phyloP scores from a whole-genome alignment of 2,888 invertebrate species.

The Drosophila prostipennis region DNA sequence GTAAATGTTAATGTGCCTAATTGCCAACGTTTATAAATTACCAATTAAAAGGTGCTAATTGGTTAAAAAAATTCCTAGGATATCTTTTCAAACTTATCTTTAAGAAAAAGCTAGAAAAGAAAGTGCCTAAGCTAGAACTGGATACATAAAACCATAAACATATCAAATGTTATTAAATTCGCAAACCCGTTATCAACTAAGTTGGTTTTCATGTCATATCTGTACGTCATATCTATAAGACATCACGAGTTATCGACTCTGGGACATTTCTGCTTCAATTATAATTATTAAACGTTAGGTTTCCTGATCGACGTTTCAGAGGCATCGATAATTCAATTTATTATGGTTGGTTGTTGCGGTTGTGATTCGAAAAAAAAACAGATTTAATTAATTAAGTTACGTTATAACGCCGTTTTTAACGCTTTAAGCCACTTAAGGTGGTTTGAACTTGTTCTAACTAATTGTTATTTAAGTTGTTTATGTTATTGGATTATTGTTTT shows the following conservation, averaged over 20 bases:
- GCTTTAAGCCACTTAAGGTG: neutral
- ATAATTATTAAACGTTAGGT: constrained; percentile 1
- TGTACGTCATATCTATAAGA: constrained; percentile 15
- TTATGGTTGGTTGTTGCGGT: neutral
- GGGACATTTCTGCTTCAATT: constrained; percentile 21
- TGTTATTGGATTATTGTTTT: neutral
- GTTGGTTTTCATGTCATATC: constrained; percentile 3
- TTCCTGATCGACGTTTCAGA: constrained; percentile 10
- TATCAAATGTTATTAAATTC: neutral
- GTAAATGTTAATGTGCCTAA: constrained; percentile 13
- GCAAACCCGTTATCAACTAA: constrained; percentile 19
- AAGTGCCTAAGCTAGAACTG: constrained; percentile 3
- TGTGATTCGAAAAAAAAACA: neutral
- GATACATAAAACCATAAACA: constrained; percentile 1
- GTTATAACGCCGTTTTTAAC: neutral
- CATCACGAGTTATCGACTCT: constrained; percentile 15
- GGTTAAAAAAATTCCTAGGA: neutral
- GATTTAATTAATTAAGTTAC: neutral
- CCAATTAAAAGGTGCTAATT: neutral
- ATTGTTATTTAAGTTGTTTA: neutral
- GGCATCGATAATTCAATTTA: neutral
- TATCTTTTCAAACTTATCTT: neutral
- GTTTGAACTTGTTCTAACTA: too few relatives aligned
- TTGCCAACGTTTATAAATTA: neutral
- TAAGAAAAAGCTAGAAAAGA: neutral